A percentile compares a stretch with the other conserved stretches of the same genome.
These are phyloP conservation scores for Lethrus apterus DNA, from an alignment of 1,140 invertebrate species.

Conservation along the genomic window DNA sequence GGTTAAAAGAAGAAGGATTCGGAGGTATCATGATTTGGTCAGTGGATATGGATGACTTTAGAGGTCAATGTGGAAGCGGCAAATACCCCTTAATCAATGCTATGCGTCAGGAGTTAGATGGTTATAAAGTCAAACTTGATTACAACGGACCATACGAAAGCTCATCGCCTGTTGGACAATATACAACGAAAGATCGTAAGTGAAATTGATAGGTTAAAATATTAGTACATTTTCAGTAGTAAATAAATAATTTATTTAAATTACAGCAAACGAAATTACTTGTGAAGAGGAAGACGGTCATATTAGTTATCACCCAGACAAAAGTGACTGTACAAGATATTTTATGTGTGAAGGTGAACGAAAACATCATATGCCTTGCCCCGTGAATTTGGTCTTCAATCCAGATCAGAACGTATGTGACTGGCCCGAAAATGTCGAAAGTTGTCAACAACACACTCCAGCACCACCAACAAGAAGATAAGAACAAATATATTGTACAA, in stretches of 20 bases:
- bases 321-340: conserved; percentile 86
- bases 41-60: conserved; percentile 92
- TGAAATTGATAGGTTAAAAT: too few species aligned
- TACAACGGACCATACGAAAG: conserved; percentile 82
- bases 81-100: conserved; percentile 85
- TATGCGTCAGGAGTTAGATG: conserved; percentile 76
- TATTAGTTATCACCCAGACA: conserved; percentile 86
- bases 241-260: conserved; percentile 1
- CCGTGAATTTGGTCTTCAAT: conserved; percentile 89
- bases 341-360: conserved; percentile 93
- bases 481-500: too few species aligned
- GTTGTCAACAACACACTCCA: conserved; percentile 73
- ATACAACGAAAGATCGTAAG: conserved; percentile 83
- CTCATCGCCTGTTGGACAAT: conserved; percentile 59
- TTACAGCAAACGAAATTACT: conserved; percentile 73
- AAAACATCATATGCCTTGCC: conserved; percentile 97
- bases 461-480: conserved; percentile 52
- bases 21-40: conserved; percentile 98
- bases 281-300: conserved; percentile 91
- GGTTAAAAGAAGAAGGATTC: conserved; percentile 88
- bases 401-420: conserved; percentile 90
- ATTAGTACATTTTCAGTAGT: too few species aligned
- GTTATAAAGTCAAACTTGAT: conserved; percentile 76
- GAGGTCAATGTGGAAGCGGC: conserved; percentile 79
- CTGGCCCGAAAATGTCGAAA: conserved; percentile 92